Evolutionary conservation across 2,113 vertebrate genomes (phyloP).

Genomic region (Larimichthys crocea): DNA sequence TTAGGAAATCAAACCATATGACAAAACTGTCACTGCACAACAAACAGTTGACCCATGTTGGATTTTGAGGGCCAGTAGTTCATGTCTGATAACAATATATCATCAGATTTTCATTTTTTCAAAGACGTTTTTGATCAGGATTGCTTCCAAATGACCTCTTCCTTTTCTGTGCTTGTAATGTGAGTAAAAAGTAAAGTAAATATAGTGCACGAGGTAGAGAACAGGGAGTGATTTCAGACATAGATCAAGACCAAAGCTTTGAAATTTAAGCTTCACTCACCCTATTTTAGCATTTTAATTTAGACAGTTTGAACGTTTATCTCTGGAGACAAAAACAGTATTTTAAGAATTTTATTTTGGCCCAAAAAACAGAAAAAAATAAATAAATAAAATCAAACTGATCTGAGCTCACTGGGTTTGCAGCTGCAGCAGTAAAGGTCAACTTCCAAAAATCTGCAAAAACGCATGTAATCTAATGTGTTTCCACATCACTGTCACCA

Average conservation of each 20-base stretch:
- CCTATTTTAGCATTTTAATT: constrained; percentile 33
- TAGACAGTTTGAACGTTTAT: constrained; percentile 37
- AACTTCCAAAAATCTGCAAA: not conserved
- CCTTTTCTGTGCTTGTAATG: not conserved
- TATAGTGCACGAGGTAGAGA: too few species aligned
- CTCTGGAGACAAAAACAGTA: constrained; percentile 26
- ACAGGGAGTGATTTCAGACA: not conserved
- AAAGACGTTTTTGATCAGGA: not conserved
- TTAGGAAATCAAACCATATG: too few species aligned
- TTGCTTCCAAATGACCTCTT: not conserved
- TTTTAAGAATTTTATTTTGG: constrained; percentile 35
- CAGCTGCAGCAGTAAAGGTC: not conserved
- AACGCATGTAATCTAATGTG: constrained; percentile 8
- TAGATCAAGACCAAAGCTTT: not conserved
- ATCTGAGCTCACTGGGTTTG: constrained; percentile 21
- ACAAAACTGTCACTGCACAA: not conserved
- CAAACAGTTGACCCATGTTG: not conserved
- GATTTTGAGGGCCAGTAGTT: not conserved
- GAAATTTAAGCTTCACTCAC: not conserved
- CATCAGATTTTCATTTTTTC: not conserved
- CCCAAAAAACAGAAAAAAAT: not conserved
- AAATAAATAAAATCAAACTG: constrained; percentile 5
- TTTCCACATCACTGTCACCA: constrained; percentile 23
- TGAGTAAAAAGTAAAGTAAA: not conserved
- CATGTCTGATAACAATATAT: not conserved